These are phyloP conservation scores for Lepidurus apus DNA, from an alignment of 1,140 invertebrate genomes.

Conservation along the genomic window DNA sequence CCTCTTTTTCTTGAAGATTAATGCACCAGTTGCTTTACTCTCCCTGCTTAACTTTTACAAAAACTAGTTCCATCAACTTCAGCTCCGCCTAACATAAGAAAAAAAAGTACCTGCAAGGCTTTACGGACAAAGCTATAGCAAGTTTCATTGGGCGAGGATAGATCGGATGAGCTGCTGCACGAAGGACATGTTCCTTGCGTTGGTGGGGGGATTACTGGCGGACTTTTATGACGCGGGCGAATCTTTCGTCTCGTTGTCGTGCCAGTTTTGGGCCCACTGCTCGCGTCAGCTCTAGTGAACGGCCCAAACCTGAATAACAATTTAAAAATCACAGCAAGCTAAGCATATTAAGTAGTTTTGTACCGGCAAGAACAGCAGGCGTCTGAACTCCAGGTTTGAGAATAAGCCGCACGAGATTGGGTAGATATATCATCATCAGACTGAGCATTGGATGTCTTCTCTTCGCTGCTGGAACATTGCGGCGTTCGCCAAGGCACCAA, in stretches of 20 bases:
- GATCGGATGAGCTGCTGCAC: constrained; percentile 63
- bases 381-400: constrained; percentile 57
- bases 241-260: constrained; percentile 41
- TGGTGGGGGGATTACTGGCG: constrained; percentile 52
- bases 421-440: constrained; percentile 54
- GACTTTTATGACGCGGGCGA: constrained; percentile 49
- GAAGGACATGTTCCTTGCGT: constrained; percentile 44
- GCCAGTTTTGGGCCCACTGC: background rate
- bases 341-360: background rate
- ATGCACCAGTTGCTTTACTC: too few species aligned
- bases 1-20: too few species aligned
- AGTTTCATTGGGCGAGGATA: constrained; percentile 85
- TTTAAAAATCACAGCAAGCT: constrained; percentile 22
- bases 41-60: too few species aligned
- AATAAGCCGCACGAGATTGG: constrained; percentile 60
- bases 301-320: background rate
- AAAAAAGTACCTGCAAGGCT: constrained; percentile 66
- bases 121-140: constrained; percentile 88
- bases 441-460: constrained; percentile 56
- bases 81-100: background rate
- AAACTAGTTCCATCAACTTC: background rate
- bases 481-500: constrained; percentile 88
- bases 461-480: constrained; percentile 50
- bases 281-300: background rate
- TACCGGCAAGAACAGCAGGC: constrained; percentile 47